Evolutionary conservation across 2,888 invertebrate species (phyloP).

Genomic region (Plagodis dolabraria): DNA sequence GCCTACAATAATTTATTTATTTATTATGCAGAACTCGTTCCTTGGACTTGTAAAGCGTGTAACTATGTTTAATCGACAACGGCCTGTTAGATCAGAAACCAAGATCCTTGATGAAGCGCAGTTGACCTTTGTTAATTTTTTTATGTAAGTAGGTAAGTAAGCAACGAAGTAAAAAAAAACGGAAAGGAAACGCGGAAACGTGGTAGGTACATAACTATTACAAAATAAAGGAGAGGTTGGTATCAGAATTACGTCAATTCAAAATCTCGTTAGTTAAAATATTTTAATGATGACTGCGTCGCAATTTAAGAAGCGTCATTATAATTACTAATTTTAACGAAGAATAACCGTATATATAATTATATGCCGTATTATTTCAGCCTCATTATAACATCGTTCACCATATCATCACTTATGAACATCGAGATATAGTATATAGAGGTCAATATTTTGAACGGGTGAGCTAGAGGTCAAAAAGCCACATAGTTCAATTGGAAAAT

Average conservation of each 20-base stretch:
- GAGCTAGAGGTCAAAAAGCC: too few relatives aligned
- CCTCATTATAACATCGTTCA: too few relatives aligned
- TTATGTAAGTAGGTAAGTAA: conserved; percentile 29
- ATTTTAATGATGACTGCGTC: too few relatives aligned
- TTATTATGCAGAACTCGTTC: conserved; percentile 32
- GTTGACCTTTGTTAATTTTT: conserved; percentile 48
- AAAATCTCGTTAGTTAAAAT: conserved; percentile 7
- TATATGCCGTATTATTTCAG: too few relatives aligned
- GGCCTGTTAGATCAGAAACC: conserved; percentile 26
- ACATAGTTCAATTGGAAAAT: too few relatives aligned
- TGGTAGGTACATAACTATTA: neutral
- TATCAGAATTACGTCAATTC: conserved; percentile 25
- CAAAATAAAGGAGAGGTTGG: conserved; percentile 17
- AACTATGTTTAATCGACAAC: conserved; percentile 21
- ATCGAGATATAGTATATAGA: too few relatives aligned
- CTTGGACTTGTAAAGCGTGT: conserved; percentile 32
- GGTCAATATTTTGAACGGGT: too few relatives aligned
- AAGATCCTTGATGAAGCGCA: conserved; percentile 43
- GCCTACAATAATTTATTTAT: neutral
- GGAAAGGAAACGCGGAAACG: conserved; percentile 44
- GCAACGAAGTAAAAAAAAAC: conserved; percentile 36
- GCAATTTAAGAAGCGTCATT: too few relatives aligned
- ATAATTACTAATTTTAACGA: too few relatives aligned
- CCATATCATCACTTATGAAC: too few relatives aligned
- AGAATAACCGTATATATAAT: too few relatives aligned